Evolutionary conservation across 2,888 invertebrate genomes (phyloP).

Genomic region (Hymenopus coronatus): DNA sequence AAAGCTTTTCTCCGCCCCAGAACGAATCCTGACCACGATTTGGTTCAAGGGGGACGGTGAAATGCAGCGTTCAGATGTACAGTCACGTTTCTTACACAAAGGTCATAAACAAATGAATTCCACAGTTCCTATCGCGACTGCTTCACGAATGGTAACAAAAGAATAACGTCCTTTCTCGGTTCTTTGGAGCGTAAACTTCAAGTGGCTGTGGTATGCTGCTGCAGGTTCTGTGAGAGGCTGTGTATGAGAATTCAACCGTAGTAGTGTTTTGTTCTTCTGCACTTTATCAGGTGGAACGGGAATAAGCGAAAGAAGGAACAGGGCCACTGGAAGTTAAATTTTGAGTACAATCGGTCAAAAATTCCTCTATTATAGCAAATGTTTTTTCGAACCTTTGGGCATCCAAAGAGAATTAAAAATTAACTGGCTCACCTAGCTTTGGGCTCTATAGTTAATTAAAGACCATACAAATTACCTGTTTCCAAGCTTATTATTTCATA

Average conservation of each 20-base stretch:
- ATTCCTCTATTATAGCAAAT: too few relatives aligned
- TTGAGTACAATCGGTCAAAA: too few relatives aligned
- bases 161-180: not conserved
- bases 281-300: too few relatives aligned
- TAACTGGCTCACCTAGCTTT: too few relatives aligned
- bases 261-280: not conserved
- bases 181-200: not conserved
- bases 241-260: not conserved
- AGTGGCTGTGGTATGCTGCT: not conserved
- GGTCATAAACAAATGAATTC: not conserved
- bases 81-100: not conserved
- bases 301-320: too few relatives aligned
- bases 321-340: too few relatives aligned
- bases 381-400: too few relatives aligned
- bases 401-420: too few relatives aligned
- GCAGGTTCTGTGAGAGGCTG: not conserved
- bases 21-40: conserved; percentile 15
- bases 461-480: too few relatives aligned
- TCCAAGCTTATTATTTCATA: too few relatives aligned
- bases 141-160: not conserved
- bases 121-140: not conserved
- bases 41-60: not conserved
- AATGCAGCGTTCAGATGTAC: not conserved
- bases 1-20: conserved; percentile 5
- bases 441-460: too few relatives aligned